Conservation (phyloP, 2,888 invertebrate genomes). For the Perithous albicinctus region DNA sequence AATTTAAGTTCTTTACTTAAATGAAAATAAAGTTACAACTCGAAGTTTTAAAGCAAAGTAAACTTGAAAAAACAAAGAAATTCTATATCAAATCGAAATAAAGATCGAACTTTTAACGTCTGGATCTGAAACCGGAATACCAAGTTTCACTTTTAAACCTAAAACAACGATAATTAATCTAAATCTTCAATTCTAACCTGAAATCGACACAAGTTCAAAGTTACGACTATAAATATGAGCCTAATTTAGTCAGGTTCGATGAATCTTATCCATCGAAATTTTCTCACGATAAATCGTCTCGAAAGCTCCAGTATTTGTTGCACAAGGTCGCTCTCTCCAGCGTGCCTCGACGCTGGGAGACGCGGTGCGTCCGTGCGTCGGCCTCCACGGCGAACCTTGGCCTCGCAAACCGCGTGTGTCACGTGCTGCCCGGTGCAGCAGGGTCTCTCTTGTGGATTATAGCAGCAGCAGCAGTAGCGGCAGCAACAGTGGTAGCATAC, state of each 20-base stretch:
- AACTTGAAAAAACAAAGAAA: too few species aligned
- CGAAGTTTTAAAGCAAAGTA: too few species aligned
- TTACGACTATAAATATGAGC: too few species aligned
- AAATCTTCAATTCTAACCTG: too few species aligned
- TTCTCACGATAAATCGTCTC: background rate
- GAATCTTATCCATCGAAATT: background rate
- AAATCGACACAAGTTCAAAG: too few species aligned
- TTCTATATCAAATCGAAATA: too few species aligned
- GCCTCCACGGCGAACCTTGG: constrained; percentile 67
- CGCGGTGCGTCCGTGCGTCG: constrained; percentile 45
- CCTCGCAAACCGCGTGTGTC: constrained; percentile 67
- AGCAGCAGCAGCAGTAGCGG: background rate
- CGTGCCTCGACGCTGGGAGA: constrained; percentile 5
- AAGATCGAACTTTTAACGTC: too few species aligned
- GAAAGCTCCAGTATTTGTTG: constrained; percentile 10
- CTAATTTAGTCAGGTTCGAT: background rate
- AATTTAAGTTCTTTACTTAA: too few species aligned
- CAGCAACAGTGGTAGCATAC: background rate
- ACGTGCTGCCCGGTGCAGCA: constrained; percentile 63
- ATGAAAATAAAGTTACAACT: too few species aligned
- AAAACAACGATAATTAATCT: too few species aligned
- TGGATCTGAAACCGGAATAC: too few species aligned
- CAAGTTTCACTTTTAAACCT: too few species aligned
- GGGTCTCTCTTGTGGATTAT: constrained; percentile 22
- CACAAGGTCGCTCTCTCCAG: constrained; percentile 41